These are phyloP conservation scores for Theretra japonica DNA, from an alignment of 2,888 invertebrate genomes.

Conservation along the genomic window DNA sequence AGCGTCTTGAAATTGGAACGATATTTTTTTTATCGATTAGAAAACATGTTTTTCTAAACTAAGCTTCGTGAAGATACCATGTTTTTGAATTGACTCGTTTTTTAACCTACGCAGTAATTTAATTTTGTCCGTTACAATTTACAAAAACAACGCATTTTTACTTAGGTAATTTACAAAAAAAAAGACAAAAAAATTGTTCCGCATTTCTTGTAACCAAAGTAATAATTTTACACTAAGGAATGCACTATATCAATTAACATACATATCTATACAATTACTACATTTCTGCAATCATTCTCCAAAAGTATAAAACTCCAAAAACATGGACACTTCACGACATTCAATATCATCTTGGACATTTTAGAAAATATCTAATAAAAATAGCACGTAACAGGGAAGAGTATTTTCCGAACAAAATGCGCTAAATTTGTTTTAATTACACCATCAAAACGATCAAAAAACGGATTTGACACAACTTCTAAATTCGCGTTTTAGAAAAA, in stretches of 20 bases:
- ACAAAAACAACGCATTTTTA: not conserved
- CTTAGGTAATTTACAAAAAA: not conserved
- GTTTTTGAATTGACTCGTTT: not conserved
- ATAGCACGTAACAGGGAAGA: constrained; percentile 13
- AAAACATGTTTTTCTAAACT: constrained; percentile 23
- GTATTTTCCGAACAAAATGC: not conserved
- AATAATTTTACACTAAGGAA: not conserved
- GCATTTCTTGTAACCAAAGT: too few species aligned
- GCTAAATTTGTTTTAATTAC: not conserved
- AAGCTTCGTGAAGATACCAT: constrained; percentile 24
- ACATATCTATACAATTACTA: not conserved
- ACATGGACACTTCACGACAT: constrained; percentile 17
- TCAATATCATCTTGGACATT: not conserved
- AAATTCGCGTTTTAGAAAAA: constrained; percentile 4
- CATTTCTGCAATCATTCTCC: not conserved
- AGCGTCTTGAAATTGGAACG: constrained; percentile 63
- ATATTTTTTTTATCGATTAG: constrained; percentile 36
- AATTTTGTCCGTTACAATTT: not conserved
- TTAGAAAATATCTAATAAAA: constrained; percentile 15
- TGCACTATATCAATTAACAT: not conserved
- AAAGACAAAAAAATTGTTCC: not conserved
- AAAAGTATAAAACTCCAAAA: not conserved
- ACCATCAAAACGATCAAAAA: not conserved
- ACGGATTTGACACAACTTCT: constrained; percentile 17
- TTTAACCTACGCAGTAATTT: not conserved